These are phyloP conservation scores for Cyaniris semiargus DNA, from an alignment of 2,888 invertebrate genomes.

Conservation along the genomic window DNA sequence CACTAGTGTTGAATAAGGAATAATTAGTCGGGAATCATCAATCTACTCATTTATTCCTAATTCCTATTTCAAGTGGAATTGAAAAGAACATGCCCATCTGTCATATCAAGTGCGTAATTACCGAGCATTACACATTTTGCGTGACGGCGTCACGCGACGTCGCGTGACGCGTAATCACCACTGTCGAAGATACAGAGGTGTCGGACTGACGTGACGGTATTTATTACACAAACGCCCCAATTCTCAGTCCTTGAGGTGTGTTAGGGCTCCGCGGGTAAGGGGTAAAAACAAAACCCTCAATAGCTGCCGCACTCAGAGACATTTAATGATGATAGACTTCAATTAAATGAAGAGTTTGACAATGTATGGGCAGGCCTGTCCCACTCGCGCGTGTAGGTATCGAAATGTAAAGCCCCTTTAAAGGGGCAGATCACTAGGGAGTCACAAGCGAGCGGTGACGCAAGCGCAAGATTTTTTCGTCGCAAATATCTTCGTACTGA, in stretches of 20 bases:
- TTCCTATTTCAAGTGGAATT: not conserved
- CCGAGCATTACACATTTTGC: constrained; percentile 69
- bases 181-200: constrained; percentile 15
- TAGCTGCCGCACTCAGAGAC: not conserved
- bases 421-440: too few relatives aligned
- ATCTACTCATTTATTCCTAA: not conserved
- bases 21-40: not conserved
- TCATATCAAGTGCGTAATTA: constrained; percentile 37
- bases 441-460: too few relatives aligned
- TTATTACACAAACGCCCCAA: constrained; percentile 4
- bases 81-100: constrained; percentile 24
- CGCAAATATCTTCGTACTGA: too few relatives aligned
- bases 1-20: too few relatives aligned
- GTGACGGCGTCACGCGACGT: constrained; percentile 64
- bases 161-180: constrained; percentile 53
- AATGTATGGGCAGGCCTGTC: too few relatives aligned
- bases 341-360: too few relatives aligned
- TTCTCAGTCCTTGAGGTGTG: not conserved
- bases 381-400: too few relatives aligned
- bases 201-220: not conserved
- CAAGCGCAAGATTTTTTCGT: too few relatives aligned
- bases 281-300: too few relatives aligned
- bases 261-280: not conserved
- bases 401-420: too few relatives aligned
- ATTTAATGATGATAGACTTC: not conserved